phyloP scores from a whole-genome alignment of 1,140 invertebrate genomes.

The Drosophila kohkoa region DNA sequence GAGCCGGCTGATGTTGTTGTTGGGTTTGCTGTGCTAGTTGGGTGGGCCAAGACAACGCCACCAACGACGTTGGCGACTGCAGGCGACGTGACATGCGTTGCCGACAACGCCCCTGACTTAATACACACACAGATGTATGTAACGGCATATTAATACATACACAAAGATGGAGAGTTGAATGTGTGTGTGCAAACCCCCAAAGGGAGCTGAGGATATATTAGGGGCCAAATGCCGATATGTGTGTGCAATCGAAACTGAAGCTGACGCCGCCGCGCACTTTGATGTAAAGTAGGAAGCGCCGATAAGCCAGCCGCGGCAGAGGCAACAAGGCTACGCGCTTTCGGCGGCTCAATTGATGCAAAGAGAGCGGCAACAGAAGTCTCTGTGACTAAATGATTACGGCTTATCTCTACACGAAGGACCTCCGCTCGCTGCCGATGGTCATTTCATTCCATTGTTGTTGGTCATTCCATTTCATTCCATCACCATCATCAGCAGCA shows the following conservation, averaged over 20 bases:
- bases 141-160: constrained; percentile 20
- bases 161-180: not conserved
- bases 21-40: constrained; percentile 36
- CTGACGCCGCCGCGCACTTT: constrained; percentile 38
- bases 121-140: constrained; percentile 17
- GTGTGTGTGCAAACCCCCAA: not conserved
- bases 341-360: constrained; percentile 44
- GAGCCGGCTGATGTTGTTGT: constrained; percentile 36
- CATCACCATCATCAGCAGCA: constrained; percentile 9
- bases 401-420: constrained; percentile 76
- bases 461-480: constrained; percentile 20
- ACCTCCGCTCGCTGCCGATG: constrained; percentile 42
- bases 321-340: constrained; percentile 39
- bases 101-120: constrained; percentile 52
- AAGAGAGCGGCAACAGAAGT: constrained; percentile 19
- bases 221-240: constrained; percentile 29
- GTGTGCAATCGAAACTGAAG: constrained; percentile 31
- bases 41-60: constrained; percentile 42
- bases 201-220: not conserved
- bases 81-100: constrained; percentile 50
- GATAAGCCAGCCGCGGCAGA: constrained; percentile 39
- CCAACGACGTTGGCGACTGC: constrained; percentile 20
- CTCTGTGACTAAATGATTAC: constrained; percentile 77
- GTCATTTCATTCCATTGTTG: constrained; percentile 30
- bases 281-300: constrained; percentile 59